These are phyloP conservation scores for Sturnus vulgaris DNA, from an alignment of 2,113 vertebrate genomes.

Conservation along the genomic window DNA sequence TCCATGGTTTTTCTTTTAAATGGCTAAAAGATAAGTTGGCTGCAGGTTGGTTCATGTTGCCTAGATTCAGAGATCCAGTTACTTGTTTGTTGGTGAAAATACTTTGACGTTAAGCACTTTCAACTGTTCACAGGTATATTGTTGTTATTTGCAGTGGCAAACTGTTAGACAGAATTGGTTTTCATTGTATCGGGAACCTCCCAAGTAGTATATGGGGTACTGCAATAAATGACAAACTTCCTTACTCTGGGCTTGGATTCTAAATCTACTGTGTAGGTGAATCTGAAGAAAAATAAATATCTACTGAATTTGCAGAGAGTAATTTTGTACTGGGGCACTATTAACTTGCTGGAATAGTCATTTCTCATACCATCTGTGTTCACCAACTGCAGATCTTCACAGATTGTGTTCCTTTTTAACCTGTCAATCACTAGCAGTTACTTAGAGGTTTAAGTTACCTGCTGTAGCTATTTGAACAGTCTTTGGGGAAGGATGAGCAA, in stretches of 20 bases:
- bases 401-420: conserved; percentile 26
- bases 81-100: background rate
- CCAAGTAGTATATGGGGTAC: background rate
- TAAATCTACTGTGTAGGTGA: background rate
- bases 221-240: background rate
- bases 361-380: conserved; percentile 38
- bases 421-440: background rate
- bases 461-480: background rate
- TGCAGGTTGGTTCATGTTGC: background rate
- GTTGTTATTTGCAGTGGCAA: background rate
- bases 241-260: background rate
- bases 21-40: background rate
- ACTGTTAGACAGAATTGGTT: background rate
- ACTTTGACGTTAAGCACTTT: background rate
- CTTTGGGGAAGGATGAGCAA: background rate
- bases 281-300: background rate
- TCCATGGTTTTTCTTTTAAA: background rate
- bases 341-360: background rate
- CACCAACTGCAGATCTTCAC: background rate
- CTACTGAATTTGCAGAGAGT: background rate
- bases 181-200: background rate
- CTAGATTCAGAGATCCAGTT: background rate
- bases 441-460: conserved; percentile 12
- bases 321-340: background rate
- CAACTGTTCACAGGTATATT: background rate